Conservation (phyloP, 2,113 vertebrate species). For the Hemicordylus capensis region DNA sequence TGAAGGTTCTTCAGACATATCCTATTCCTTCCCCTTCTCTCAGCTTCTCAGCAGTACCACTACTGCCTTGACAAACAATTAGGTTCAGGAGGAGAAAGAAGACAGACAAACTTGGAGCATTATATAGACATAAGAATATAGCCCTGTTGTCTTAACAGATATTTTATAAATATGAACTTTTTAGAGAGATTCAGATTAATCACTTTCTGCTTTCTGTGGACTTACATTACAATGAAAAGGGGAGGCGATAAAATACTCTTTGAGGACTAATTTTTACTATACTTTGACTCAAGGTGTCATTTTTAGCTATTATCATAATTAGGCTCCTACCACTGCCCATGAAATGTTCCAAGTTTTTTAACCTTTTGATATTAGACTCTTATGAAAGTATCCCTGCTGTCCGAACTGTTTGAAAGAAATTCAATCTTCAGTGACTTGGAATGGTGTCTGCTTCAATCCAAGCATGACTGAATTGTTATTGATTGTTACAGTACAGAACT, state of each 20-base stretch:
- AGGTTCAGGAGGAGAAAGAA: not conserved
- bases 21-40: not conserved
- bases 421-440: constrained; percentile 43
- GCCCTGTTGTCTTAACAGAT: not conserved
- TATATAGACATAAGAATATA: not conserved
- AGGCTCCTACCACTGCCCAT: constrained; percentile 34
- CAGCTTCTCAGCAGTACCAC: not conserved
- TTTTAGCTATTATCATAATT: constrained; percentile 4
- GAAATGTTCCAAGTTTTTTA: constrained; percentile 15
- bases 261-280: not conserved
- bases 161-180: not conserved
- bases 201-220: not conserved
- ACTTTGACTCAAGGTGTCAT: not conserved
- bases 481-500: not conserved
- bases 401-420: constrained; percentile 32
- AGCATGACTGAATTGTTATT: constrained; percentile 45
- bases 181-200: not conserved
- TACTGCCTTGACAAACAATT: not conserved
- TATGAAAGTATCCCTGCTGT: constrained; percentile 18
- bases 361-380: constrained; percentile 22
- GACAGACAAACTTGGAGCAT: not conserved
- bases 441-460: constrained; percentile 27
- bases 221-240: not conserved
- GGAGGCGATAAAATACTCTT: not conserved
- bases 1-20: not conserved